Evolutionary conservation across 2,888 invertebrate genomes (phyloP).

Genomic region (Arctia plantaginis): DNA sequence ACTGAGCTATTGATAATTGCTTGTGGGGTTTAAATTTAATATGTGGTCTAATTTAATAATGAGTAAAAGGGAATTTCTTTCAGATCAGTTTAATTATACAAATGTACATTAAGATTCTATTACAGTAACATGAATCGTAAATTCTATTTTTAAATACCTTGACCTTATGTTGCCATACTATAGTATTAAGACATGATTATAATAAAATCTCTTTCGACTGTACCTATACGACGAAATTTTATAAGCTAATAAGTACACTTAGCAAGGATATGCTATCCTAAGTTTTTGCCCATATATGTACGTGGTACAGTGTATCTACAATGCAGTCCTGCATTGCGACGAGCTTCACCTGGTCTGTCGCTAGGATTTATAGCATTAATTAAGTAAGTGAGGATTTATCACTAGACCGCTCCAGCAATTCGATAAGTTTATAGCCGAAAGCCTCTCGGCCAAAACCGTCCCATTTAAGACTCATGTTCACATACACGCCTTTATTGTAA

Average conservation of each 20-base stretch:
- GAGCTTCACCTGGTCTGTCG: slow-evolving; percentile 56
- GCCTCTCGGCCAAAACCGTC: slow-evolving; percentile 41
- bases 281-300: slow-evolving; percentile 25
- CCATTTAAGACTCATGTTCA: slow-evolving; percentile 37
- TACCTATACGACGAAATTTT: not conserved
- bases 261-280: slow-evolving; percentile 32
- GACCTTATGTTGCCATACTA: not conserved
- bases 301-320: slow-evolving; percentile 11
- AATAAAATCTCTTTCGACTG: not conserved
- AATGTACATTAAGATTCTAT: too few species aligned
- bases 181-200: not conserved
- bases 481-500: slow-evolving; percentile 46
- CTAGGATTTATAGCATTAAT: slow-evolving; percentile 63
- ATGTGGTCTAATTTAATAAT: not conserved
- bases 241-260: not conserved
- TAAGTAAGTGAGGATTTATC: slow-evolving; percentile 60
- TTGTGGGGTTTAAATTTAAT: not conserved
- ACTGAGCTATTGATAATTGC: not conserved
- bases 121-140: too few species aligned
- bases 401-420: slow-evolving; percentile 46
- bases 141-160: too few species aligned
- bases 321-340: slow-evolving; percentile 51
- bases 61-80: not conserved
- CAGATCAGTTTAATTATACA: too few species aligned
- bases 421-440: slow-evolving; percentile 56